Evolutionary conservation across 1,140 invertebrate species (phyloP).

Genomic region (Dendrolimus punctatus): DNA sequence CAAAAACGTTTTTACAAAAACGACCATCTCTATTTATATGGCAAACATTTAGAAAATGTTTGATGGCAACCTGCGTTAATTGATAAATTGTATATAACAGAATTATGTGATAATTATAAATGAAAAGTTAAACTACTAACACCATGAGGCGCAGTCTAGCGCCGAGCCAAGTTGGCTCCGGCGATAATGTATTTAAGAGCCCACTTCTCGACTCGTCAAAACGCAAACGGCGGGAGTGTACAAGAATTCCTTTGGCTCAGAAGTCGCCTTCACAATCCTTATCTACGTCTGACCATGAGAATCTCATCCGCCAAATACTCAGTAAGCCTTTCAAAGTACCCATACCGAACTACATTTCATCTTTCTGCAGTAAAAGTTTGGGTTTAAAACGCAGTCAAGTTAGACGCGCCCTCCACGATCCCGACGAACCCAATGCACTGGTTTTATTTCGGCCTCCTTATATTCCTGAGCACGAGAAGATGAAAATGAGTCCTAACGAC

Average conservation of each 20-base stretch:
- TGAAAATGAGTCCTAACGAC: slow-evolving; percentile 79
- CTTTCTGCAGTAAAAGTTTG: slow-evolving; percentile 77
- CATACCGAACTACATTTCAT: slow-evolving; percentile 90
- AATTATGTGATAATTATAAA: not conserved
- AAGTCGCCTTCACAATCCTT: slow-evolving; percentile 44
- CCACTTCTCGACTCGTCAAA: slow-evolving; percentile 51
- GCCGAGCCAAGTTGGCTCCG: slow-evolving; percentile 69
- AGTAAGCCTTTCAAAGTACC: slow-evolving; percentile 96
- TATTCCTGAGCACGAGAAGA: slow-evolving; percentile 86
- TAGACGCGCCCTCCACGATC: slow-evolving; percentile 89
- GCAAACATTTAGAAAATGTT: too few relatives aligned
- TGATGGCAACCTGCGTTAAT: too few relatives aligned
- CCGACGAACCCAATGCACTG: slow-evolving; percentile 93
- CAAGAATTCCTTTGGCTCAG: slow-evolving; percentile 45
- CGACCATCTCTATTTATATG: too few relatives aligned
- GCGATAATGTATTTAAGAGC: slow-evolving; percentile 61
- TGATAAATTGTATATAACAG: too few relatives aligned
- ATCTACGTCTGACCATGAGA: slow-evolving; percentile 71
- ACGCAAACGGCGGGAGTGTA: slow-evolving; percentile 55
- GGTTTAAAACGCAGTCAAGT: slow-evolving; percentile 68
- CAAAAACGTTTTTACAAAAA: too few relatives aligned
- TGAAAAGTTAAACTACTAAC: not conserved
- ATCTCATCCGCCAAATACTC: slow-evolving; percentile 85
- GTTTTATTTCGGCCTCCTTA: slow-evolving; percentile 89
- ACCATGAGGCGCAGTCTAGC: slow-evolving; percentile 72